These are phyloP conservation scores for Anniella stebbinsi DNA, from an alignment of 2,797 vertebrate species.

Conservation along the genomic window DNA sequence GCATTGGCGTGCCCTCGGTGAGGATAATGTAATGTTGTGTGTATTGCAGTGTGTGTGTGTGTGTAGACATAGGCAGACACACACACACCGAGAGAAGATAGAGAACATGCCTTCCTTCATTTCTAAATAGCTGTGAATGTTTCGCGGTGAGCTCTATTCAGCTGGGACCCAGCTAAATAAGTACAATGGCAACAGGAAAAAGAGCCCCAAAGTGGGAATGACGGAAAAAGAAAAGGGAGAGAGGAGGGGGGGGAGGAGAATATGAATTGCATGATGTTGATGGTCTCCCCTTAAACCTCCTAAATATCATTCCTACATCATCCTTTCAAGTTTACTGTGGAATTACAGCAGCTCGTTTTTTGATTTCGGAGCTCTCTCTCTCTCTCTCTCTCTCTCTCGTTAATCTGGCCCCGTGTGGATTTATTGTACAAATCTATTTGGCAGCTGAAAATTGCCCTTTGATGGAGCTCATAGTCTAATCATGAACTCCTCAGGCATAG, in stretches of 20 bases:
- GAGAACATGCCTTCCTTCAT: not conserved
- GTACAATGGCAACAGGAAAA: not conserved
- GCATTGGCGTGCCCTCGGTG: not conserved
- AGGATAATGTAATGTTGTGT: fast-evolving
- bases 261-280: constrained; percentile 42
- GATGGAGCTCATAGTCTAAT: constrained; percentile 65
- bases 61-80: too few species aligned
- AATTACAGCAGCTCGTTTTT: constrained; percentile 68
- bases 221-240: constrained; percentile 6
- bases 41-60: constrained; percentile 4
- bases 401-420: constrained; percentile 70
- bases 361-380: constrained; percentile 71
- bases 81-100: constrained; percentile 13
- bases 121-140: constrained; percentile 29
- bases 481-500: constrained; percentile 64
- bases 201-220: not conserved
- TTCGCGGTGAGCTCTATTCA: constrained; percentile 31
- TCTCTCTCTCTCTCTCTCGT: constrained; percentile 71
- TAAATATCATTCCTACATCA: constrained; percentile 57
- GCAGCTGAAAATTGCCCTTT: constrained; percentile 73
- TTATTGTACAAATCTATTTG: constrained; percentile 74
- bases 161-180: constrained; percentile 26
- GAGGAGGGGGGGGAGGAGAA: not conserved
- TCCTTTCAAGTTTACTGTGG: constrained; percentile 71
- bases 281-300: constrained; percentile 54